Evolutionary conservation across 2,888 invertebrate species (phyloP), one percentile per base, ranked within the genome.

Genomic region (Zygaena filipendulae): DNA sequence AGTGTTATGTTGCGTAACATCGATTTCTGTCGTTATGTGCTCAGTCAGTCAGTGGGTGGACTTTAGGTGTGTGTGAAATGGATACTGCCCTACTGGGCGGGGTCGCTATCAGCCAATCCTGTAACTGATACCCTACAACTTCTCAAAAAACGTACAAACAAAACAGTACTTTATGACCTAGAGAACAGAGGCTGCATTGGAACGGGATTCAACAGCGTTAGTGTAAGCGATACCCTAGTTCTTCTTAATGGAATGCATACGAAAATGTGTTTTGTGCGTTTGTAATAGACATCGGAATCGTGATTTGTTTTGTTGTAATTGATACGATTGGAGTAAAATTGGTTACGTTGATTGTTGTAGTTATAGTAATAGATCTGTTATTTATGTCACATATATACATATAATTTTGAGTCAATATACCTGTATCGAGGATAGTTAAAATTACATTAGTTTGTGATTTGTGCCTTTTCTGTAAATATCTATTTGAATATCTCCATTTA

Each of bases 61-160:
- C 52, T 59, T 59, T 67, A 68, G 66, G 69, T 70, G 63, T 57
- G 59, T 48, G 56, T 71, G 70, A 57, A 57, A 69, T 62, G 60
- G 62, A 70, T 71, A 68, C 61, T 55, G 54, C 61, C 66, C 68
- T 61, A 56, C 52, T 60, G 71, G 77, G 74, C 75, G 74, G 68
- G 58, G 69, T 62, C 58, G 53, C 47, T 49, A 45, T 40, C 60
- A 61, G 68, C 79, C 79, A 79, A 79, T 79, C 79, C 62, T 72
- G 77, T 77, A 79, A 77, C 59, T 63, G 75, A 79, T 71, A 79
- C 74, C 64, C 53, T 60, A 59, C 63, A 71, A 72, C 72, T 72
- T 71, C 59, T 60, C 42, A 39, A 52, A 38, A 29, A 30, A 32
- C 9, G 19, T 16, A 13, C 49, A 52, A 36, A 13, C 22, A 2